Conservation (phyloP, 1,140 invertebrate species). For the Cherax destructor region DNA sequence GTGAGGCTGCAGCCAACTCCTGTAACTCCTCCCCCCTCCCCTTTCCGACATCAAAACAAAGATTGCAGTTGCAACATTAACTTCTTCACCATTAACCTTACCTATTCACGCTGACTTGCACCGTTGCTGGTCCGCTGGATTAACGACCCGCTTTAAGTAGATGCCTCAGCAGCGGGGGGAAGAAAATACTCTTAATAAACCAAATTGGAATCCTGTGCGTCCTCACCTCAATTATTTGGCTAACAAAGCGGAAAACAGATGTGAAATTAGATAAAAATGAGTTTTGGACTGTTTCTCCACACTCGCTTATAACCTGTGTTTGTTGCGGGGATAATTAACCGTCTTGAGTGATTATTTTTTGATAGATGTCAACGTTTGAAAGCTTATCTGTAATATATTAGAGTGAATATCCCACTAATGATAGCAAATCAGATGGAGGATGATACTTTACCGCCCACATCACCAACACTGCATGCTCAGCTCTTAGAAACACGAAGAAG, state of each 20-base stretch:
- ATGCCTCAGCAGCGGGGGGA: neutral
- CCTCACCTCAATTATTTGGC: conserved; percentile 50
- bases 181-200: conserved; percentile 6
- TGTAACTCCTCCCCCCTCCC: too few relatives aligned
- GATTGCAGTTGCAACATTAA: too few relatives aligned
- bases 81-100: neutral
- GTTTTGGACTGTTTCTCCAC: neutral
- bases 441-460: conserved; percentile 41
- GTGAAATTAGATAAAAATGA: conserved; percentile 53
- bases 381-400: conserved; percentile 62
- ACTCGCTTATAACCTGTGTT: conserved; percentile 12
- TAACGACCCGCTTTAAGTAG: neutral
- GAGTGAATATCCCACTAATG: conserved; percentile 51
- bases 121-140: neutral
- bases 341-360: conserved; percentile 52
- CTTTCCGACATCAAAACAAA: neutral
- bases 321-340: conserved; percentile 28
- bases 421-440: conserved; percentile 52
- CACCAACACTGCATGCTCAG: conserved; percentile 30
- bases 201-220: conserved; percentile 4
- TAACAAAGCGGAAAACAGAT: conserved; percentile 59
- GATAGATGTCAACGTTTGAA: conserved; percentile 55
- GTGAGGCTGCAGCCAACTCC: too few relatives aligned
- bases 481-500: conserved; percentile 18
- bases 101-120: neutral